phyloP scores from a whole-genome alignment of 1,140 invertebrate genomes.

The Dreissena rostriformis region DNA sequence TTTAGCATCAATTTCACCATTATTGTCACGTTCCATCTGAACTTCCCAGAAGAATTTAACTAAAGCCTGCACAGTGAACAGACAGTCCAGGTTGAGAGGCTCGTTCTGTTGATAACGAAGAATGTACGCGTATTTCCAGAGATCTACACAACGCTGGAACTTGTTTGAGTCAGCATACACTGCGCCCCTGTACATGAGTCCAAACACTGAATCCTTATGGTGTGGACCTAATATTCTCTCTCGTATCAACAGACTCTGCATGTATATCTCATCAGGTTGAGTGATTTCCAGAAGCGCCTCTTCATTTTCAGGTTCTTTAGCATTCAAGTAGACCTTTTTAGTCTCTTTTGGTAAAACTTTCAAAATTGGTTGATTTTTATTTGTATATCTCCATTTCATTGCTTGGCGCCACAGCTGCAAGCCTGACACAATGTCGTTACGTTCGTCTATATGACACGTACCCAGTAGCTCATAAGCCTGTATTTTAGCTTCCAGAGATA shows the following conservation, averaged over 20 bases:
- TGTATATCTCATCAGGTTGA: slow-evolving; percentile 97
- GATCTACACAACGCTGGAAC: slow-evolving; percentile 93
- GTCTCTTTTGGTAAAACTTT: slow-evolving; percentile 54
- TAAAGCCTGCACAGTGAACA: slow-evolving; percentile 95
- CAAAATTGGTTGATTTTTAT: slow-evolving; percentile 87
- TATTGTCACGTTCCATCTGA: slow-evolving; percentile 77
- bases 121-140: slow-evolving; percentile 96
- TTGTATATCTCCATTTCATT: slow-evolving; percentile 86
- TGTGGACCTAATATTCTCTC: slow-evolving; percentile 96
- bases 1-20: slow-evolving; percentile 85
- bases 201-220: slow-evolving; percentile 97
- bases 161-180: slow-evolving; percentile 95
- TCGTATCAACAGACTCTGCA: slow-evolving; percentile 95
- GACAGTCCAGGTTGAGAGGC: slow-evolving; percentile 94
- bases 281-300: slow-evolving; percentile 92
- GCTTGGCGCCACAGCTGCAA: slow-evolving; percentile 94
- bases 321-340: slow-evolving; percentile 89
- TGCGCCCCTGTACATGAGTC: slow-evolving; percentile 95
- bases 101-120: slow-evolving; percentile 87
- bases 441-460: slow-evolving; percentile 97
- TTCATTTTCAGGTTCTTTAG: slow-evolving; percentile 89
- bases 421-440: slow-evolving; percentile 94
- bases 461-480: slow-evolving; percentile 95
- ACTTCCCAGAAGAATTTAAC: slow-evolving; percentile 95
- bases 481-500: slow-evolving; percentile 89